Evolutionary conservation across 2,113 vertebrate genomes (phyloP).

Genomic region (Macaca mulatta): DNA sequence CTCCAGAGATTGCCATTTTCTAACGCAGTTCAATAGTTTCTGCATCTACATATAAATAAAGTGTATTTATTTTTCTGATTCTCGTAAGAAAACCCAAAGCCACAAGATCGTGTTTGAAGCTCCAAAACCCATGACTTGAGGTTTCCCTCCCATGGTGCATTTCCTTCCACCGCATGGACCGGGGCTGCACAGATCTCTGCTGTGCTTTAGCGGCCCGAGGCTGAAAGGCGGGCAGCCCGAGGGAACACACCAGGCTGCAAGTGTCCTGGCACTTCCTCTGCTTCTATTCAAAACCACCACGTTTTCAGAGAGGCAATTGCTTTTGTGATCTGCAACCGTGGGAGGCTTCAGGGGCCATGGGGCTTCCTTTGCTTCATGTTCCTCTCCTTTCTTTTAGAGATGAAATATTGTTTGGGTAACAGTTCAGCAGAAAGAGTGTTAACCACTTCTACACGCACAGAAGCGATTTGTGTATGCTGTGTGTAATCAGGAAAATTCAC

Average conservation of each 20-base stretch:
- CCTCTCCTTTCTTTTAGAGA: neutral
- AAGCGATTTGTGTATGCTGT: neutral
- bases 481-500: neutral
- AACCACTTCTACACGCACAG: neutral
- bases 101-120: conserved; percentile 54
- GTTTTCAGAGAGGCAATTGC: neutral
- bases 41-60: conserved; percentile 45
- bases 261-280: neutral
- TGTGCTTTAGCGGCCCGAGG: neutral
- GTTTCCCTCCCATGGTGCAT: neutral
- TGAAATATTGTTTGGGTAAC: neutral
- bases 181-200: neutral
- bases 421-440: neutral
- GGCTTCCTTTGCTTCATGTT: too few relatives aligned
- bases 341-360: neutral
- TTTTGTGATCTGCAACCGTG: neutral
- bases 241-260: neutral
- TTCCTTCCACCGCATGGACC: neutral
- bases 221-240: too few relatives aligned
- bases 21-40: neutral
- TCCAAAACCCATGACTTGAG: conserved; percentile 1
- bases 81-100: conserved; percentile 65
- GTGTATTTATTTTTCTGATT: conserved; percentile 61
- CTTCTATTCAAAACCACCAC: neutral
- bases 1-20: neutral